phyloP scores from a whole-genome alignment of 1,140 invertebrate genomes.

The Mamestra configurata region DNA sequence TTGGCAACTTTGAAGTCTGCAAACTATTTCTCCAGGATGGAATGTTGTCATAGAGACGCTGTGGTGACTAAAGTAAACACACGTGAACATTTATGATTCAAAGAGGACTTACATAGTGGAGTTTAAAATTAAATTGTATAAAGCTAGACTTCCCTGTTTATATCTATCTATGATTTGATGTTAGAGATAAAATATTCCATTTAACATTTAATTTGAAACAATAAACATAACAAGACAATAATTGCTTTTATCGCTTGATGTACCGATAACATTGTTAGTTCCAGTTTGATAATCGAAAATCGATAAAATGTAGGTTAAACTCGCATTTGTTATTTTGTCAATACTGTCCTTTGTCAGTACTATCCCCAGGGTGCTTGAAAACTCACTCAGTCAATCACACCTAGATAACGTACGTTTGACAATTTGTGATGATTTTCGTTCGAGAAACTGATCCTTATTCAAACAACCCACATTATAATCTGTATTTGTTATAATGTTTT shows the following conservation, averaged over 20 bases:
- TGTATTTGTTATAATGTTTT: constrained; percentile 20
- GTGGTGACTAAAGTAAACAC: constrained; percentile 48
- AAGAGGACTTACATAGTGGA: constrained; percentile 21
- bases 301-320: constrained; percentile 1
- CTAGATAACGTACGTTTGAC: too few relatives aligned
- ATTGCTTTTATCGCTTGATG: constrained; percentile 22
- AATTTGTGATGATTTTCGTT: too few relatives aligned
- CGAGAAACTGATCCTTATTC: neutral
- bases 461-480: neutral
- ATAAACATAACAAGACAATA: constrained; percentile 30
- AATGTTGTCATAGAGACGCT: constrained; percentile 54
- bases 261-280: constrained; percentile 29
- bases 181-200: constrained; percentile 18
- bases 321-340: neutral
- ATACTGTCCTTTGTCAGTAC: neutral
- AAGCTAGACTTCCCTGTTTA: constrained; percentile 30
- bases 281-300: neutral
- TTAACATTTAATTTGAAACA: constrained; percentile 10
- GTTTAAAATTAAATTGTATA: constrained; percentile 27
- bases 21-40: constrained; percentile 59
- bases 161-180: constrained; percentile 17
- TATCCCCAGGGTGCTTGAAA: too few relatives aligned
- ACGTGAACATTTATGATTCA: constrained; percentile 43
- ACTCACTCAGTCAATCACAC: too few relatives aligned
- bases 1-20: constrained; percentile 58